Evolutionary conservation across 2,888 invertebrate genomes (phyloP).

Genomic region (Dynastes maya): DNA sequence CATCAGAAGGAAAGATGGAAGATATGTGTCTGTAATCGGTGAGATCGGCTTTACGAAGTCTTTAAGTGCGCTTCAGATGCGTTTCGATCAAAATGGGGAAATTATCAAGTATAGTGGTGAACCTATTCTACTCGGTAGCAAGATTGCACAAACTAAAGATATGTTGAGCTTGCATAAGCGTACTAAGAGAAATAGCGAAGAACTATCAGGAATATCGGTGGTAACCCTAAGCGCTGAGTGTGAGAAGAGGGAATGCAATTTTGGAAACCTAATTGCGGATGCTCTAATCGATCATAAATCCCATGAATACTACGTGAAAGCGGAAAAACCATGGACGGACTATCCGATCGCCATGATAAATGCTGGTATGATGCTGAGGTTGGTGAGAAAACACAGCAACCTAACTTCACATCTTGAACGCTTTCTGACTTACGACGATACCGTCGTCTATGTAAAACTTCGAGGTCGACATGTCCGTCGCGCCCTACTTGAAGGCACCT

Average conservation of each 20-base stretch:
- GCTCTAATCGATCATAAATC: slow-evolving; percentile 79
- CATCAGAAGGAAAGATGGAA: slow-evolving; percentile 80
- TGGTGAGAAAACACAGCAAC: slow-evolving; percentile 74
- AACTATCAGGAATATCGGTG: not conserved
- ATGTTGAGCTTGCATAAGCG: slow-evolving; percentile 71
- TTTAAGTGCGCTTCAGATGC: slow-evolving; percentile 59
- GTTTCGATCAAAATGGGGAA: slow-evolving; percentile 83
- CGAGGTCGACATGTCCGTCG: slow-evolving; percentile 77
- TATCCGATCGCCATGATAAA: slow-evolving; percentile 84
- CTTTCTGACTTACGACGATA: slow-evolving; percentile 85
- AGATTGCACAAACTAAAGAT: slow-evolving; percentile 78
- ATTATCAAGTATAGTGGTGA: slow-evolving; percentile 79
- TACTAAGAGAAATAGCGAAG: slow-evolving; percentile 63
- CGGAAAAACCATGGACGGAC: slow-evolving; percentile 79
- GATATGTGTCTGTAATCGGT: slow-evolving; percentile 87
- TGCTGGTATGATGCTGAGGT: slow-evolving; percentile 83
- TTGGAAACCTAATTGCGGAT: slow-evolving; percentile 88
- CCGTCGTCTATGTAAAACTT: slow-evolving; percentile 77
- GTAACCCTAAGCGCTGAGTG: slow-evolving; percentile 70
- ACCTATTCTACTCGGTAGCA: slow-evolving; percentile 82
- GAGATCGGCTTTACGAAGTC: slow-evolving; percentile 72
- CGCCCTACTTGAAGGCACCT: slow-evolving; percentile 63
- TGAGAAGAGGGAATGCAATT: slow-evolving; percentile 84
- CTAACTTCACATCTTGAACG: slow-evolving; percentile 83
- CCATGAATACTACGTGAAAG: slow-evolving; percentile 63